Conservation (phyloP, 2,113 vertebrate species). For the Recurvirostra avosetta region DNA sequence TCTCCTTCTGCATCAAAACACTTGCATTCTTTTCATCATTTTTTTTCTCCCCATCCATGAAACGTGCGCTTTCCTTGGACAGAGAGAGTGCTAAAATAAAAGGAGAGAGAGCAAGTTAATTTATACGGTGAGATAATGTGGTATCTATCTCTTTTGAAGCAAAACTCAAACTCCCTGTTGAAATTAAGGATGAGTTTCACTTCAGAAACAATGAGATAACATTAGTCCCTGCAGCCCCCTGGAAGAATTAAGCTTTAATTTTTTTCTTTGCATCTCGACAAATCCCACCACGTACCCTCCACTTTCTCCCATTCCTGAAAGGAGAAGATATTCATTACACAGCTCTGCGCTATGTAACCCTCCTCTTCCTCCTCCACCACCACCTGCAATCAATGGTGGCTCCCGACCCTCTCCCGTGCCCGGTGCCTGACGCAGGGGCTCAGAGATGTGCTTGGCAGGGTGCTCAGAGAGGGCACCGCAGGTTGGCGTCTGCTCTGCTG, state of each 20-base stretch:
- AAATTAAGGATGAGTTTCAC: background rate
- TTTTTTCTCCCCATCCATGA: background rate
- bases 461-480: fast-evolving
- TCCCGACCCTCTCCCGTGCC: background rate
- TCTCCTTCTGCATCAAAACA: background rate
- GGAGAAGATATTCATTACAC: background rate
- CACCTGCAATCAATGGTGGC: background rate
- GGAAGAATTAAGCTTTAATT: background rate
- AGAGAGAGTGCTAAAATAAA: background rate
- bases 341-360: background rate
- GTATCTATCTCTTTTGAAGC: background rate
- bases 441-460: background rate
- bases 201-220: background rate
- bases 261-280: background rate
- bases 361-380: background rate
- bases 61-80: background rate
- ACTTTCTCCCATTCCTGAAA: background rate
- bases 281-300: background rate
- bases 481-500: fast-evolving
- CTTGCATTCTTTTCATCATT: background rate
- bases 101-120: background rate
- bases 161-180: background rate
- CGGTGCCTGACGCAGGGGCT: background rate
- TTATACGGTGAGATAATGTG: background rate
- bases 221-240: background rate